A percentile compares a stretch with the other conserved stretches of the same genome.
phyloP scores from a whole-genome alignment of 2,113 vertebrate species.

The Poeciliopsis retropinna region DNA sequence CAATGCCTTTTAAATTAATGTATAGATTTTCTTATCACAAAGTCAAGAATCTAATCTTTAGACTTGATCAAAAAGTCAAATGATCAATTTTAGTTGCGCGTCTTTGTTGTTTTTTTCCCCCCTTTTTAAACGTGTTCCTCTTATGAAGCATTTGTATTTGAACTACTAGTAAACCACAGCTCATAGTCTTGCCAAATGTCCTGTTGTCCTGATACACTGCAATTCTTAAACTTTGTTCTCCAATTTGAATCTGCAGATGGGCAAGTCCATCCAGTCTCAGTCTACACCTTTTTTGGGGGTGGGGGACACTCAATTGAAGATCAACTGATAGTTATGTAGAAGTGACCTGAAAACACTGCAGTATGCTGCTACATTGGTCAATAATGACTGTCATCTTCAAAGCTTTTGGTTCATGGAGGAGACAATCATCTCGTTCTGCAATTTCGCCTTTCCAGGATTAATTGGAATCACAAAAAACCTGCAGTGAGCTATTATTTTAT shows the following conservation, averaged over 20 bases:
- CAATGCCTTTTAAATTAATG: conserved; percentile 12
- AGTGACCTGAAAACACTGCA: not conserved
- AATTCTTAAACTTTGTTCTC: not conserved
- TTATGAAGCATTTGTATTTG: not conserved
- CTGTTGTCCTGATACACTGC: not conserved
- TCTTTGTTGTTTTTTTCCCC: not conserved
- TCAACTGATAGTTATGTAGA: not conserved
- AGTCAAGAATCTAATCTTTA: not conserved
- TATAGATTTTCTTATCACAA: conserved; percentile 11
- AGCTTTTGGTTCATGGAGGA: not conserved
- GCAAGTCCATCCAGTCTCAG: not conserved
- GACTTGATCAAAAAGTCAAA: not conserved
- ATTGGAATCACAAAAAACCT: not conserved
- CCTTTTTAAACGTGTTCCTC: not conserved
- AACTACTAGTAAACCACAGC: not conserved
- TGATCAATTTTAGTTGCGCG: not conserved
- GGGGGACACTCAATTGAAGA: not conserved
- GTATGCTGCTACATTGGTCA: not conserved
- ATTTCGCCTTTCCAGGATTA: not conserved
- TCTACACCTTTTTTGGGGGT: not conserved
- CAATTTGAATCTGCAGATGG: not conserved
- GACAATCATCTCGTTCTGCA: not conserved
- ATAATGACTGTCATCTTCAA: not conserved
- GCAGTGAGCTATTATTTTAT: too few species aligned
- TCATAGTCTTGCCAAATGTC: too few species aligned